A percentile compares a stretch with the other conserved stretches of the same genome.
Conservation (phyloP, 2,113 vertebrate genomes). For the Vimba vimba region DNA sequence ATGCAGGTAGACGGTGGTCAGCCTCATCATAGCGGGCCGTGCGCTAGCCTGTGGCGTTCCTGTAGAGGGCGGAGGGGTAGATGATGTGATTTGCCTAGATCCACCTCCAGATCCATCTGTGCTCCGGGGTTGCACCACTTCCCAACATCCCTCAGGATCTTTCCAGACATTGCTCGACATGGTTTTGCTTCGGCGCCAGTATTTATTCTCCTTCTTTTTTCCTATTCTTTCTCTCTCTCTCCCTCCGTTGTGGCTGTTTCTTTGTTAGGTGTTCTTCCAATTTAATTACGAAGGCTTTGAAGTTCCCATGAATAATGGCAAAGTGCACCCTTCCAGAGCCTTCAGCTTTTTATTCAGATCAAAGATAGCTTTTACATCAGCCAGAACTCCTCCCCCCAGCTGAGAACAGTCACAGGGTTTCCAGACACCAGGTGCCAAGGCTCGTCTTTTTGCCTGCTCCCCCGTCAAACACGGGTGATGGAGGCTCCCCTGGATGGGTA, state of each 20-base stretch:
- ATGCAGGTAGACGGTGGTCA: background rate
- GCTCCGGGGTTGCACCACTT: constrained; percentile 43
- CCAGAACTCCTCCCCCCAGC: constrained; percentile 52
- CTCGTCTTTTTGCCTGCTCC: constrained; percentile 49
- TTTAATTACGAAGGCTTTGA: constrained; percentile 64
- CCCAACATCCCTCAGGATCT: constrained; percentile 49
- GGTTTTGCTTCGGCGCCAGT: constrained; percentile 36
- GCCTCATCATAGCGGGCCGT: background rate
- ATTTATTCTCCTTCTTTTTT: constrained; percentile 29
- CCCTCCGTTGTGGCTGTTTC: constrained; percentile 52
- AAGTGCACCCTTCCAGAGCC: constrained; percentile 59
- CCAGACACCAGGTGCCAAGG: constrained; percentile 56
- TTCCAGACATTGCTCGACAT: constrained; percentile 36
- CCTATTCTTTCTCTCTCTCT: background rate
- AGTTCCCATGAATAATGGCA: constrained; percentile 61
- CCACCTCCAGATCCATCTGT: constrained; percentile 35
- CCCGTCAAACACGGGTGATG: constrained; percentile 47
- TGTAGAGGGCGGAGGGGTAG: background rate
- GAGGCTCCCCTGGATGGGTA: constrained; percentile 45
- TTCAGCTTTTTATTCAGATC: constrained; percentile 68
- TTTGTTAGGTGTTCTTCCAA: constrained; percentile 63
- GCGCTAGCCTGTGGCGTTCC: background rate
- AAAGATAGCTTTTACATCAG: constrained; percentile 65
- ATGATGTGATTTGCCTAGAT: constrained; percentile 40
- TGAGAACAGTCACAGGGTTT: constrained; percentile 56